Evolutionary conservation across 2,888 invertebrate species (phyloP).

Genomic region (Dusona sp.): DNA sequence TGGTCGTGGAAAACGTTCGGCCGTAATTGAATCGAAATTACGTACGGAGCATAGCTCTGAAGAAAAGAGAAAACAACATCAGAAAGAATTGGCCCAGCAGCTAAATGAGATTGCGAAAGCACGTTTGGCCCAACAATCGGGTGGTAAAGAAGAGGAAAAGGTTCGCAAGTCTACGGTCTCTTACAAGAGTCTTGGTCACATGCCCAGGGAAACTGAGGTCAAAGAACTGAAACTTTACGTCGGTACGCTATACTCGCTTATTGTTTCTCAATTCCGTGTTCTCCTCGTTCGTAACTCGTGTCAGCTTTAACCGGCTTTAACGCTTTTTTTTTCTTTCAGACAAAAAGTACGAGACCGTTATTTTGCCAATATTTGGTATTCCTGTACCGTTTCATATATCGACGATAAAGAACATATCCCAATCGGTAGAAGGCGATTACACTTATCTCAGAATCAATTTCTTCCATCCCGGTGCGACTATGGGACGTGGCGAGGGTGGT

Average conservation of each 20-base stretch:
- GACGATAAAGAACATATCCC: conserved; percentile 99
- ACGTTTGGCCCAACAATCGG: conserved; percentile 94
- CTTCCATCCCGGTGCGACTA: conserved; percentile 98
- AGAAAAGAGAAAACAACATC: conserved; percentile 98
- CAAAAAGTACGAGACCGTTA: conserved; percentile 99
- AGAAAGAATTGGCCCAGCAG: conserved; percentile 95
- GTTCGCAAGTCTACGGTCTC: conserved; percentile 97
- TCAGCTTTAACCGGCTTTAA: background rate
- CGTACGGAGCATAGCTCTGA: conserved; percentile 98
- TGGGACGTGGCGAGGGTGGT: conserved; percentile 96
- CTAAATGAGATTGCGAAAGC: conserved; percentile 97
- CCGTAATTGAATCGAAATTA: conserved; percentile 96
- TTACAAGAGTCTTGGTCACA: conserved; percentile 95
- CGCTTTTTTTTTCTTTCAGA: conserved; percentile 86
- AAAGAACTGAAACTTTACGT: conserved; percentile 97
- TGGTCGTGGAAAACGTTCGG: conserved; percentile 93
- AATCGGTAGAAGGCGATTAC: conserved; percentile 99
- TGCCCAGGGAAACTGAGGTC: conserved; percentile 97
- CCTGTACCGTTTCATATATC: conserved; percentile 99
- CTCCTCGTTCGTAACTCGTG: background rate
- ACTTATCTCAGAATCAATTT: conserved; percentile 99
- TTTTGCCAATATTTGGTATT: conserved; percentile 97
- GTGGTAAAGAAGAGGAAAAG: conserved; percentile 94
- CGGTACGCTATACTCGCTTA: conserved; percentile 87
- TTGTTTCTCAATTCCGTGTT: background rate